Percentiles rank a stretch among this genome's conserved stretches.
phyloP scores from a whole-genome alignment of 2,113 vertebrate species.

The Acinonyx jubatus region DNA sequence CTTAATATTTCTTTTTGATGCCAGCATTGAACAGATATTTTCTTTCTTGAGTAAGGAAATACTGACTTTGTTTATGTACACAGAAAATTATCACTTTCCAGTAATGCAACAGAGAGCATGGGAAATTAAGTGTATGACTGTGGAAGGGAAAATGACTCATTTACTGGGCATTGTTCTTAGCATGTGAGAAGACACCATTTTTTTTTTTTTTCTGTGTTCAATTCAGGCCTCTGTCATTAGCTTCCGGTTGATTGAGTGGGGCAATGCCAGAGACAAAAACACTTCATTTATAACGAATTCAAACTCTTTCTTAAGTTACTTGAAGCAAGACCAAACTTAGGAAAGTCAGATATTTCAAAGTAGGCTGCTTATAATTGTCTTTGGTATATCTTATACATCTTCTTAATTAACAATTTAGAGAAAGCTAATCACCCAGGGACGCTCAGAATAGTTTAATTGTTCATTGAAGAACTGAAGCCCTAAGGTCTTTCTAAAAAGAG shows the following conservation, averaged over 20 bases:
- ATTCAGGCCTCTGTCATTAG: not conserved
- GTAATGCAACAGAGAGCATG: not conserved
- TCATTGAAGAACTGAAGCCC: not conserved
- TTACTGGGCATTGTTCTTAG: not conserved
- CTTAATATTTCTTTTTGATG: not conserved
- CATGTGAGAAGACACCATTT: not conserved
- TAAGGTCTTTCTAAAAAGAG: not conserved
- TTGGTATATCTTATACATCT: constrained; percentile 24
- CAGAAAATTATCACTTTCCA: not conserved
- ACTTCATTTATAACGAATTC: not conserved
- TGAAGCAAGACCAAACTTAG: constrained; percentile 22
- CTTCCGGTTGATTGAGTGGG: not conserved
- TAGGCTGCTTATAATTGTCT: constrained; percentile 1
- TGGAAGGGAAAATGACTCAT: not conserved
- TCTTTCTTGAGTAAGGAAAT: not conserved
- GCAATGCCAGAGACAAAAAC: not conserved
- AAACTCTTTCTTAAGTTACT: not conserved
- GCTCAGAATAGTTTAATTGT: constrained; percentile 42
- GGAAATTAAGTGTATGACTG: not conserved
- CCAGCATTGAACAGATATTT: not conserved
- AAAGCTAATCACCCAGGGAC: constrained; percentile 10
- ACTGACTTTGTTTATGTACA: not conserved
- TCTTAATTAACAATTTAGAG: constrained; percentile 57
- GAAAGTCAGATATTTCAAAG: not conserved
- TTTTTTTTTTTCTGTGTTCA: not conserved